phyloP scores from a whole-genome alignment of 2,797 vertebrate genomes.

The Phalanger gymnotis region DNA sequence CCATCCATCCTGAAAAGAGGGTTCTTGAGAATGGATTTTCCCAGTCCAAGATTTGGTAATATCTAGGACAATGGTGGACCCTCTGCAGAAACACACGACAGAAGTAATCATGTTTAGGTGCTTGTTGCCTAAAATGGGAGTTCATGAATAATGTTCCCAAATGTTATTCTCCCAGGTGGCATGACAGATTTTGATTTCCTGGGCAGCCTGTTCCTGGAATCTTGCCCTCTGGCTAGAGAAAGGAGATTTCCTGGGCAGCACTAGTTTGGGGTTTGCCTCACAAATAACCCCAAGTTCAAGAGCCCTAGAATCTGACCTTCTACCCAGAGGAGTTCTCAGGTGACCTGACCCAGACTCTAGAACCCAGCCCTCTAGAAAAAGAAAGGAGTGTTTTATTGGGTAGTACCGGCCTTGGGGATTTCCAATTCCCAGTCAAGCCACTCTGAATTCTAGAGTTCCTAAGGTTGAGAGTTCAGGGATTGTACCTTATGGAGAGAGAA shows the following conservation, averaged over 20 bases:
- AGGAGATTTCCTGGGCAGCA: not conserved
- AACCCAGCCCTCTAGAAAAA: not conserved
- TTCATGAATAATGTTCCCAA: conserved; percentile 49
- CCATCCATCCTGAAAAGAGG: not conserved
- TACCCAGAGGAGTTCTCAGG: not conserved
- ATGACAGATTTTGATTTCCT: not conserved
- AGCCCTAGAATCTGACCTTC: not conserved
- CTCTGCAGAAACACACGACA: not conserved
- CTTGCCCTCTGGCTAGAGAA: not conserved
- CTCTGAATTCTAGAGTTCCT: not conserved
- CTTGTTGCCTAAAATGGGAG: not conserved
- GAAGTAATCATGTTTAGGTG: not conserved
- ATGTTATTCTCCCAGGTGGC: not conserved
- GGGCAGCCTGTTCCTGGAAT: not conserved
- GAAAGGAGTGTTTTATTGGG: not conserved
- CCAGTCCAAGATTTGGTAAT: not conserved
- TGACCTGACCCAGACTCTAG: not conserved
- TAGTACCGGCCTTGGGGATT: not conserved
- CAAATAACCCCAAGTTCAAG: not conserved
- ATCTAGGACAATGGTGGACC: not conserved
- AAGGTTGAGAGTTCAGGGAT: not conserved
- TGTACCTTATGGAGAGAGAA: not conserved
- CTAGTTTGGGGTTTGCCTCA: not conserved
- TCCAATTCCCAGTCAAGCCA: not conserved
- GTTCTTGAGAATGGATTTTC: not conserved